phyloP scores from a whole-genome alignment of 1,140 invertebrate genomes.

The Drosophila mayri region DNA sequence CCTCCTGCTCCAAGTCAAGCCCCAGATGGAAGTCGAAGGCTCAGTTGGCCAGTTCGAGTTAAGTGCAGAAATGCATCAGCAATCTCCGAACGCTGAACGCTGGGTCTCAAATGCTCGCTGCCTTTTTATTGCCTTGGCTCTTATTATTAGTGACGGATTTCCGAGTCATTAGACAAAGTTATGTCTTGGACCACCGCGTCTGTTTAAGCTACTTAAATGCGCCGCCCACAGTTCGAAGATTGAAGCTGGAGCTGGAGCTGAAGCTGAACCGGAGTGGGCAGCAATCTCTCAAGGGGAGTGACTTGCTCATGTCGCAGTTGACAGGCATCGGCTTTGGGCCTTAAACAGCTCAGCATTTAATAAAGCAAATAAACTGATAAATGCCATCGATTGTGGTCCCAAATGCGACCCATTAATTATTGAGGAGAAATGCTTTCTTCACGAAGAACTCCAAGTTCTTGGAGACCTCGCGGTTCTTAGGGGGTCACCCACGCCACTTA shows the following conservation, averaged over 20 bases:
- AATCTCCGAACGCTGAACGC: constrained; percentile 38
- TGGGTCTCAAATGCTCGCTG: constrained; percentile 74
- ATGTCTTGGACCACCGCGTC: constrained; percentile 78
- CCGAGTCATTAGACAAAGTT: constrained; percentile 85
- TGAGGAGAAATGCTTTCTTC: constrained; percentile 39
- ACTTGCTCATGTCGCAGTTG: constrained; percentile 77
- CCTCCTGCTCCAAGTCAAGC: constrained; percentile 1
- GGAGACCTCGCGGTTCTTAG: not conserved
- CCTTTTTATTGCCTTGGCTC: constrained; percentile 75
- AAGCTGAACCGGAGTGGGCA: constrained; percentile 1
- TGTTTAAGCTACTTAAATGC: constrained; percentile 84
- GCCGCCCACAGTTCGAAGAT: constrained; percentile 52
- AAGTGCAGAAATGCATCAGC: constrained; percentile 65
- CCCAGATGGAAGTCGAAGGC: constrained; percentile 12
- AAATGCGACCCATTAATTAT: constrained; percentile 68
- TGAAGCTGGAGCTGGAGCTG: constrained; percentile 4
- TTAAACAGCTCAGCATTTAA: constrained; percentile 73
- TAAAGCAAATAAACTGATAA: constrained; percentile 74
- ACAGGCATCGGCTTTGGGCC: constrained; percentile 68
- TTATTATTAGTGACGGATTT: constrained; percentile 84
- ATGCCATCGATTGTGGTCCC: constrained; percentile 41
- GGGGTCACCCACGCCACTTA: constrained; percentile 73
- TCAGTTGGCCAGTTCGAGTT: constrained; percentile 32
- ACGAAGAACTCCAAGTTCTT: not conserved
- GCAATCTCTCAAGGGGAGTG: constrained; percentile 32